phyloP scores from a whole-genome alignment of 2,888 invertebrate species.

The Apamea anceps region DNA sequence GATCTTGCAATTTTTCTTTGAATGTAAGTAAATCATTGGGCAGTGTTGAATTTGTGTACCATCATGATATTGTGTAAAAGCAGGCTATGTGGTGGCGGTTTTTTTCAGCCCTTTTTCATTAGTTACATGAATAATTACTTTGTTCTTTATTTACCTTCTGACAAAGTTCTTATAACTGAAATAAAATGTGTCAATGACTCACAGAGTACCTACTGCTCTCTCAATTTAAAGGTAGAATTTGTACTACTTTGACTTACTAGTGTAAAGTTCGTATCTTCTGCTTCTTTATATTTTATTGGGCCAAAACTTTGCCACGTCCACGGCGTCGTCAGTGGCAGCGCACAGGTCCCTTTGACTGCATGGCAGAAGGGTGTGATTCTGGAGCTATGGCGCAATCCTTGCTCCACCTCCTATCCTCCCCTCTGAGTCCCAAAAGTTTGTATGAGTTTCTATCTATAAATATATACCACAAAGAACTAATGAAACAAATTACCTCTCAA shows the following conservation, averaged over 20 bases:
- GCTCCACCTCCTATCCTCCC: no score
- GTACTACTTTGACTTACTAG: not conserved
- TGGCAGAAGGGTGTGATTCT: no score
- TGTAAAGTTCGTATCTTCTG: not conserved
- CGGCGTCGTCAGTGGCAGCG: no score
- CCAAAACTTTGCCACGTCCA: no score
- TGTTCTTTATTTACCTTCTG: not conserved
- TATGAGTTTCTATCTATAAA: not conserved
- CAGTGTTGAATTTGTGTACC: not conserved
- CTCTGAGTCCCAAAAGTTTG: not conserved
- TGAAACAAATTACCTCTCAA: not conserved
- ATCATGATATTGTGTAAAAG: not conserved
- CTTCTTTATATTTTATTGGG: no score
- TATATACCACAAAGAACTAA: not conserved
- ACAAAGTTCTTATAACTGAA: not conserved
- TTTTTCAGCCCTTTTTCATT: not conserved
- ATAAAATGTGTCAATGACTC: not conserved
- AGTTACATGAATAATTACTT: not conserved
- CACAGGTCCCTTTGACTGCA: no score
- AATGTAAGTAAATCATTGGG: not conserved
- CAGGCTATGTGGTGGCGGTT: not conserved
- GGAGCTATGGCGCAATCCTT: no score
- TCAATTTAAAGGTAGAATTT: not conserved
- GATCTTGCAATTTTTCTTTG: slow-evolving; percentile 14
- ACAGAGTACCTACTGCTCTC: not conserved